A percentile compares a stretch with the other conserved stretches of the same genome.
Evolutionary conservation across 2,888 invertebrate genomes (phyloP).

Genomic region (Syrphus vitripennis): DNA sequence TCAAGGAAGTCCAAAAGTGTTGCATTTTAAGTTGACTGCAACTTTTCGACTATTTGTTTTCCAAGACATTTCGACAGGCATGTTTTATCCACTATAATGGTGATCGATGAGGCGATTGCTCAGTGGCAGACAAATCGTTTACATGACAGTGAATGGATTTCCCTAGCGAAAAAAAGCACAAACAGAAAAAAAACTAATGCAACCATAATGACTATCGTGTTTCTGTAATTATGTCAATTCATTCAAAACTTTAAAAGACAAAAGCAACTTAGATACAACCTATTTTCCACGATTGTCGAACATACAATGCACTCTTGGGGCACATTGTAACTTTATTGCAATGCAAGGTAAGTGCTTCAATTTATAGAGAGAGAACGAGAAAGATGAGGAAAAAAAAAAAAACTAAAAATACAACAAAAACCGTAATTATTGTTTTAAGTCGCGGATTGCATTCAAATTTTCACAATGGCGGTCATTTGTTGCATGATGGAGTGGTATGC

Average conservation of each 20-base stretch:
- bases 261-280: conserved; percentile 42
- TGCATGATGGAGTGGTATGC: conserved; percentile 40
- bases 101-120: conserved; percentile 50
- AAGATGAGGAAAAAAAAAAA: neutral
- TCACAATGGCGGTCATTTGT: conserved; percentile 60
- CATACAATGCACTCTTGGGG: conserved; percentile 46
- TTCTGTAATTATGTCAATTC: conserved; percentile 57
- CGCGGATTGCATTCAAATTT: conserved; percentile 61
- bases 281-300: conserved; percentile 65
- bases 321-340: neutral
- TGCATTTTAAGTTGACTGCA: conserved; percentile 20
- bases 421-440: conserved; percentile 60
- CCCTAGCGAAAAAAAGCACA: conserved; percentile 5
- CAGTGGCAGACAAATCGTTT: conserved; percentile 10
- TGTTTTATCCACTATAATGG: conserved; percentile 39
- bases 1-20: conserved; percentile 52
- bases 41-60: conserved; percentile 38
- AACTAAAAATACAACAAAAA: conserved; percentile 17
- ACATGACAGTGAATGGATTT: conserved; percentile 18
- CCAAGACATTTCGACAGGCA: conserved; percentile 40
- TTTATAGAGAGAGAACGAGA: neutral
- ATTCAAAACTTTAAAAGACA: conserved; percentile 30
- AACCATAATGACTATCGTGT: conserved; percentile 47
- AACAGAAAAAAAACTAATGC: neutral
- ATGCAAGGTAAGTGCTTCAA: neutral